Evolutionary conservation across 2,888 invertebrate genomes (phyloP), one percentile per base, ranked within the genome.

Genomic region (Drosophila fungiperda): DNA sequence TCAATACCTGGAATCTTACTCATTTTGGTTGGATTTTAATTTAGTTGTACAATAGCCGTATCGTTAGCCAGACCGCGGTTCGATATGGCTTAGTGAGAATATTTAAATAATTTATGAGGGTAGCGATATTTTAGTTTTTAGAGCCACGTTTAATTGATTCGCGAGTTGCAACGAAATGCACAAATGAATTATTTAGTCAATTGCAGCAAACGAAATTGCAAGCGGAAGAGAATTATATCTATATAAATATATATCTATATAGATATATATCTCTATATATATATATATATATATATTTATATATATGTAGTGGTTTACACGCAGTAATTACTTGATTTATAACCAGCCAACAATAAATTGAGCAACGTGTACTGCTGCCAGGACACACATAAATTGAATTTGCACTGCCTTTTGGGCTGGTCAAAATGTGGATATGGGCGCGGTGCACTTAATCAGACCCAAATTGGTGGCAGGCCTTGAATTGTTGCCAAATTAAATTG

Each of bases 301-400:
- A 11, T 17, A n/a, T 15, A 29, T 6, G 26, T 55, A 23, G 29
- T 32, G n/a, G 7, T 48, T 33, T 35, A 35, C 54, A 64, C 36
- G n/a, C 36, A 58, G 71, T 76, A 77, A 79, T 73, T 81, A 77
- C 67, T 65, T 68, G 81, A 79, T 77, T 81, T 80, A 81, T 78
- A 65, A 45, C 60, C 42, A 63, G 9, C 35, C 26, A 55, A 42
- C 55, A 78, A 61, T 68, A 65, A 66, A 32, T 60, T 36, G 40
- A 60, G 12, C 63, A 60, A 57, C 20, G 59, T 48, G 59, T 59
- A 26, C 17, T 29, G 32, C 12, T 55, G 55, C 42, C 40, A 20
- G 45, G 11, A 36, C 26, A 35, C 69, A 74, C 73, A 74, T 77
- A 77, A 78, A 80, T 74, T 62, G 70, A 74, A 58, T 58, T 55